These are phyloP conservation scores for Smittia aterrima DNA, from an alignment of 2,888 invertebrate species.

Conservation along the genomic window DNA sequence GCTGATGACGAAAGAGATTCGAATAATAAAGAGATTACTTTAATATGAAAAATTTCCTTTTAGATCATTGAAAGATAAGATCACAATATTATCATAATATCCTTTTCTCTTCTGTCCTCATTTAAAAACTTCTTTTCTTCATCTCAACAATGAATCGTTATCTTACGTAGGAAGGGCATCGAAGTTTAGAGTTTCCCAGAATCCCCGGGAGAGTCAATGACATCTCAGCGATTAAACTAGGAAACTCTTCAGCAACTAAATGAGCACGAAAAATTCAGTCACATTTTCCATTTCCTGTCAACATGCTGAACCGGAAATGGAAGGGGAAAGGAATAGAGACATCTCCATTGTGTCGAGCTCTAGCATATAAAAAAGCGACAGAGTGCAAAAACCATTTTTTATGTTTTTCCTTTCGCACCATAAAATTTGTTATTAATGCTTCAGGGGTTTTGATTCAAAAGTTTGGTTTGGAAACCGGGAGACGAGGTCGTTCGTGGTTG, in stretches of 20 bases:
- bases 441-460: conserved; percentile 24
- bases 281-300: conserved; percentile 43
- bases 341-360: conserved; percentile 37
- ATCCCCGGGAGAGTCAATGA: too few relatives aligned
- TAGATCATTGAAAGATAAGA: too few relatives aligned
- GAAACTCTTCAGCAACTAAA: conserved; percentile 36
- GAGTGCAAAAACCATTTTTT: conserved; percentile 41
- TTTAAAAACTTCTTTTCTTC: conserved; percentile 27
- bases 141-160: conserved; percentile 23
- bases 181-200: too few relatives aligned
- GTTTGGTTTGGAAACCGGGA: neutral
- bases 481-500: neutral
- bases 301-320: conserved; percentile 42
- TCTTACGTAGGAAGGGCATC: too few relatives aligned
- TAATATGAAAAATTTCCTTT: conserved; percentile 27
- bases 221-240: neutral
- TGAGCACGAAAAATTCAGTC: conserved; percentile 42
- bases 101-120: conserved; percentile 30
- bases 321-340: conserved; percentile 25
- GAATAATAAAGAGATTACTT: conserved; percentile 35
- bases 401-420: conserved; percentile 40
- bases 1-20: neutral
- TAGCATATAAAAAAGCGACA: neutral
- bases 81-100: conserved; percentile 40
- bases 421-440: conserved; percentile 41